phyloP scores from a whole-genome alignment of 2,113 vertebrate genomes.

The Ciconia stormi region DNA sequence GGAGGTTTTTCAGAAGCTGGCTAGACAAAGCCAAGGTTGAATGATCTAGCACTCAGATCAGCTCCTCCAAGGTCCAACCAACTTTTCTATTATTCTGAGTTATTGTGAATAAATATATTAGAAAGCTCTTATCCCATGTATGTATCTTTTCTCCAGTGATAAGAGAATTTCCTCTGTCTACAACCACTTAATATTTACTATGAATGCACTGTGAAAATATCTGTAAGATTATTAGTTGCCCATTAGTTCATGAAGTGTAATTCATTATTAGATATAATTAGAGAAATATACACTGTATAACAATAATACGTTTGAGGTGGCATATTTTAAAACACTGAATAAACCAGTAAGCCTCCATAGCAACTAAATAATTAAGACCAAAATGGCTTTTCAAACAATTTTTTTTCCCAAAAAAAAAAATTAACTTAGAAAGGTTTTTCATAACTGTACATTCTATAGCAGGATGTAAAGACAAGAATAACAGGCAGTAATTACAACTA shows the following conservation, averaged over 20 bases:
- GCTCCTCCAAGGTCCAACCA: background rate
- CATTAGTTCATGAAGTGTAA: background rate
- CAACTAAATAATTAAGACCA: background rate
- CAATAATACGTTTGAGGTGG: background rate
- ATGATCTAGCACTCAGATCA: background rate
- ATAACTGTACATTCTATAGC: background rate
- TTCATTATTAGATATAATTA: background rate
- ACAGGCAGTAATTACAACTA: background rate
- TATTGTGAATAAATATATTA: background rate
- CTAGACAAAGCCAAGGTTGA: background rate
- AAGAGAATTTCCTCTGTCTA: background rate
- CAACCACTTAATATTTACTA: background rate
- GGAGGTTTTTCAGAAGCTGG: background rate
- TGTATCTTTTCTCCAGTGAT: background rate
- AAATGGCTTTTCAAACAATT: background rate
- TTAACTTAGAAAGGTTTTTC: background rate
- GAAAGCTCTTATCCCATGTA: background rate
- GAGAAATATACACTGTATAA: background rate
- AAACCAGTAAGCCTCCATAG: background rate
- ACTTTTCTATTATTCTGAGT: background rate
- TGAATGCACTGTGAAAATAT: background rate
- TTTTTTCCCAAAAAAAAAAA: background rate
- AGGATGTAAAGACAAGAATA: background rate
- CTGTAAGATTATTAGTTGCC: background rate
- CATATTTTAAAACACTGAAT: background rate